Evolutionary conservation across 2,888 invertebrate species (phyloP).

Genomic region (Polietes domitor): DNA sequence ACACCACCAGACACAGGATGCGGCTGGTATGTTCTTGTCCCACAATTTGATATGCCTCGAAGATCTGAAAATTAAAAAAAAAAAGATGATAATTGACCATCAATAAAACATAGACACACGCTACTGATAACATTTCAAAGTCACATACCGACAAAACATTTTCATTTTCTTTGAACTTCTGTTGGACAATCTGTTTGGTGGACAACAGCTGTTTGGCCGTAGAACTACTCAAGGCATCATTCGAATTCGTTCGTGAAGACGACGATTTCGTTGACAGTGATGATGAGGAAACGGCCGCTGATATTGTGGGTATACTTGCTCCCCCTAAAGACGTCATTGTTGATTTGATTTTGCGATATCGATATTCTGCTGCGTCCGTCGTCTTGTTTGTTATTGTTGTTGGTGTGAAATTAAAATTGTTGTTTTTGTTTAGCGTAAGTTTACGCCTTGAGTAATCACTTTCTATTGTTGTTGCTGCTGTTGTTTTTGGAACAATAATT

Average conservation of each 20-base stretch:
- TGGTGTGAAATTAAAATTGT: background rate
- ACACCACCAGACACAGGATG: slow-evolving; percentile 77
- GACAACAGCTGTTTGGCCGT: slow-evolving; percentile 42
- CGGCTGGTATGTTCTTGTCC: slow-evolving; percentile 77
- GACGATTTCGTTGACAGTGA: slow-evolving; percentile 49
- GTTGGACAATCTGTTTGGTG: slow-evolving; percentile 75
- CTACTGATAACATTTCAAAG: slow-evolving; percentile 8
- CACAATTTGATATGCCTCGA: slow-evolving; percentile 80
- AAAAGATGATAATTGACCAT: background rate
- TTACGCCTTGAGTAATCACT: slow-evolving; percentile 50
- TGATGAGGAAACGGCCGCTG: slow-evolving; percentile 69
- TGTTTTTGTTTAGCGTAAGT: slow-evolving; percentile 16
- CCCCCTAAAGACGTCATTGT: slow-evolving; percentile 59
- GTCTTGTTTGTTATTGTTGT: background rate
- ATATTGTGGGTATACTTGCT: slow-evolving; percentile 70
- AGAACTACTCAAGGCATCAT: slow-evolving; percentile 32
- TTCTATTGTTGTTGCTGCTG: slow-evolving; percentile 57
- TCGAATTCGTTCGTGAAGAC: slow-evolving; percentile 40
- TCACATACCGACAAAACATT: slow-evolving; percentile 76
- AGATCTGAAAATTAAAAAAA: slow-evolving; percentile 72
- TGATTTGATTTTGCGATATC: slow-evolving; percentile 1
- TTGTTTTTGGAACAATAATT: slow-evolving; percentile 24
- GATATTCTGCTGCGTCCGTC: background rate
- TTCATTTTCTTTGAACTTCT: slow-evolving; percentile 79
- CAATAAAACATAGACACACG: background rate